A percentile compares a stretch with the other conserved stretches of the same genome.
Conservation (phyloP, 1,140 invertebrate genomes). For the Drosophila nigromelanica region DNA sequence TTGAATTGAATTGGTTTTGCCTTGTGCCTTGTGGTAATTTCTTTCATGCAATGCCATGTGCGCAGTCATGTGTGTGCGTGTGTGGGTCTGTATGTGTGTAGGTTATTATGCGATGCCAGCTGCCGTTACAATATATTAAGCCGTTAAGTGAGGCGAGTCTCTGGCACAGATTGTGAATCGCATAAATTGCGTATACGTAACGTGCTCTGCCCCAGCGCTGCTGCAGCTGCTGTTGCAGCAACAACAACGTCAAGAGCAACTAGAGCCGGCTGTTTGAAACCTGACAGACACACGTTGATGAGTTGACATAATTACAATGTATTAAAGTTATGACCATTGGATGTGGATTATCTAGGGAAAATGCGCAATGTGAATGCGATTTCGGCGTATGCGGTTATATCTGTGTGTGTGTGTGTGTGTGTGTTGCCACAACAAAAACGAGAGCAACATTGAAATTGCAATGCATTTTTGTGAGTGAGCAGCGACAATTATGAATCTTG, state of each 20-base stretch:
- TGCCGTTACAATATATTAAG: slow-evolving; percentile 80
- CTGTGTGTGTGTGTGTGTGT: neutral
- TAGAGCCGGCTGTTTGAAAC: neutral
- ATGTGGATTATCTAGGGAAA: slow-evolving; percentile 25
- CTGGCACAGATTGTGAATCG: slow-evolving; percentile 70
- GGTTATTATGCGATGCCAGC: slow-evolving; percentile 67
- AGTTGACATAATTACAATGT: slow-evolving; percentile 77
- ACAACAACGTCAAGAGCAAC: neutral
- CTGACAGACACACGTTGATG: slow-evolving; percentile 18
- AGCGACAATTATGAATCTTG: slow-evolving; percentile 79
- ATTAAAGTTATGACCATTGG: slow-evolving; percentile 69
- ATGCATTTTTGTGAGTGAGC: slow-evolving; percentile 36
- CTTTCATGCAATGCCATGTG: slow-evolving; percentile 39
- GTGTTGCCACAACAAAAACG: slow-evolving; percentile 15
- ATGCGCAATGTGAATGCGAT: slow-evolving; percentile 22
- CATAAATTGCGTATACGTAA: slow-evolving; percentile 72
- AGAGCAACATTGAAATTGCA: slow-evolving; percentile 14
- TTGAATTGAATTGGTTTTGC: slow-evolving; percentile 66
- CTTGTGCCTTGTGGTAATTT: slow-evolving; percentile 52
- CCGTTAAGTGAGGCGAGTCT: slow-evolving; percentile 73
- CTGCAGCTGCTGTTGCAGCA: slow-evolving; percentile 20
- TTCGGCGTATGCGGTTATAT: neutral
- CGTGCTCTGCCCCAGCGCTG: slow-evolving; percentile 17
- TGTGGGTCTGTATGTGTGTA: slow-evolving; percentile 26
- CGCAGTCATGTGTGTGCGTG: slow-evolving; percentile 51